Conservation (phyloP, 2,113 vertebrate genomes). For the Synchiropus splendidus region DNA sequence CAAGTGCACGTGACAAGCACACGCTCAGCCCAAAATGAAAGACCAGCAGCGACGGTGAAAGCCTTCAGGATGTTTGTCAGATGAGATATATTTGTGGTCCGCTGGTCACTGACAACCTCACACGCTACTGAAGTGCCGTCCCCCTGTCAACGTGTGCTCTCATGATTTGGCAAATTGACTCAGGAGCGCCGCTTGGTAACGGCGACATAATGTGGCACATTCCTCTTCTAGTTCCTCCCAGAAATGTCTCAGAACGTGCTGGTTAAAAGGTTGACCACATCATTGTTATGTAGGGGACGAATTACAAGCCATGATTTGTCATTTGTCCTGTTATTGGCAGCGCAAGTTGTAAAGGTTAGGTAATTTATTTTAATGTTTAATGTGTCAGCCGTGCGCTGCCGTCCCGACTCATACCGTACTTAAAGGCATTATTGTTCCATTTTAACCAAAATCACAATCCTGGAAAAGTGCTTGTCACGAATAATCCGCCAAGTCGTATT, state of each 20-base stretch:
- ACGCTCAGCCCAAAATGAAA: slow-evolving; percentile 18
- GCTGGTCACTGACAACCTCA: slow-evolving; percentile 45
- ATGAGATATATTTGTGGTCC: slow-evolving; percentile 45
- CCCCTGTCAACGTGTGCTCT: slow-evolving; percentile 51
- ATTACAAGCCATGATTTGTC: slow-evolving; percentile 75
- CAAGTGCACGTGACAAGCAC: slow-evolving; percentile 1
- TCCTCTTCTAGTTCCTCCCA: slow-evolving; percentile 55
- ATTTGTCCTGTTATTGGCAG: slow-evolving; percentile 72
- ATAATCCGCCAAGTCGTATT: slow-evolving; percentile 56
- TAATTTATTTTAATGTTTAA: slow-evolving; percentile 77
- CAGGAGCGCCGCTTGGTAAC: slow-evolving; percentile 60
- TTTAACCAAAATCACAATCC: slow-evolving; percentile 57
- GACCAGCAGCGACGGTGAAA: slow-evolving; percentile 9
- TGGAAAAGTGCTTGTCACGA: slow-evolving; percentile 56
- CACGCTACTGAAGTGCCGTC: slow-evolving; percentile 47
- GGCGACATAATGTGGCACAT: slow-evolving; percentile 62
- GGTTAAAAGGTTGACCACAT: slow-evolving; percentile 75
- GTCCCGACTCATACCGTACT: slow-evolving; percentile 61
- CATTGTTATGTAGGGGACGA: slow-evolving; percentile 74
- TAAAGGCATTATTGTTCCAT: slow-evolving; percentile 62
- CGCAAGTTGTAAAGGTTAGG: slow-evolving; percentile 74
- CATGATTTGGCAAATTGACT: slow-evolving; percentile 71
- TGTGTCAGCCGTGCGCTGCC: slow-evolving; percentile 64
- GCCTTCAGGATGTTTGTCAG: slow-evolving; percentile 42
- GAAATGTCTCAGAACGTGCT: slow-evolving; percentile 45